Conservation (phyloP, 2,888 invertebrate genomes). For the Loripinus fragilis region DNA sequence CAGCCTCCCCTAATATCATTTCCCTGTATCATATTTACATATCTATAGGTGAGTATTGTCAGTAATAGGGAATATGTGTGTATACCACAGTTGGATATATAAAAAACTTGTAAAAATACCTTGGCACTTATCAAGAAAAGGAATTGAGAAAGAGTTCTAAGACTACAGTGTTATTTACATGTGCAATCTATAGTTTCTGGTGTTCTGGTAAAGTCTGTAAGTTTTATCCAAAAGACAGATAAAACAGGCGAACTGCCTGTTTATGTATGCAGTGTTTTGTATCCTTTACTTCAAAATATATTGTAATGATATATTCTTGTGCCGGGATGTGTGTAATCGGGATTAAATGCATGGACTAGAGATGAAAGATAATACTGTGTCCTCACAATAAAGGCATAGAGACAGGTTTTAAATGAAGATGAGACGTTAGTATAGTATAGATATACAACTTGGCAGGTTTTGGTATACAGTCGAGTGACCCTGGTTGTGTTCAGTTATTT, state of each 20-base stretch:
- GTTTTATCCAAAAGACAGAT: background rate
- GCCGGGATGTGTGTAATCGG: conserved; percentile 8
- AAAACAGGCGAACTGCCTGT: background rate
- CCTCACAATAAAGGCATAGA: background rate
- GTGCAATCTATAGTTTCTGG: background rate
- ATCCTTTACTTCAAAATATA: background rate
- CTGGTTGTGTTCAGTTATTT: conserved; percentile 3
- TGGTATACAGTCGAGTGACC: background rate
- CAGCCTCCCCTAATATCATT: background rate
- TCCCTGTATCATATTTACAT: background rate
- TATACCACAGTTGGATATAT: conserved; percentile 6
- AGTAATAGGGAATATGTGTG: conserved; percentile 6
- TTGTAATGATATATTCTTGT: conserved; percentile 17
- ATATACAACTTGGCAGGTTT: conserved; percentile 8
- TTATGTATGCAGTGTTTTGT: background rate
- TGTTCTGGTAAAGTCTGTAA: background rate
- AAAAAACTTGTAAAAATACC: conserved; percentile 15
- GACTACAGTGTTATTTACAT: conserved; percentile 16
- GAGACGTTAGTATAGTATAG: background rate
- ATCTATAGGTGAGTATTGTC: conserved; percentile 13
- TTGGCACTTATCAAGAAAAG: conserved; percentile 16
- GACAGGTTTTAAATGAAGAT: conserved; percentile 6
- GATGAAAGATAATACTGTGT: conserved; percentile 16
- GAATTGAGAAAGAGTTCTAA: conserved; percentile 14
- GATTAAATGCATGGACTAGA: conserved; percentile 12